A percentile compares a stretch with the other conserved stretches of the same genome.
Conservation (phyloP, 2,113 vertebrate species). For the Barnardius zonarius region DNA sequence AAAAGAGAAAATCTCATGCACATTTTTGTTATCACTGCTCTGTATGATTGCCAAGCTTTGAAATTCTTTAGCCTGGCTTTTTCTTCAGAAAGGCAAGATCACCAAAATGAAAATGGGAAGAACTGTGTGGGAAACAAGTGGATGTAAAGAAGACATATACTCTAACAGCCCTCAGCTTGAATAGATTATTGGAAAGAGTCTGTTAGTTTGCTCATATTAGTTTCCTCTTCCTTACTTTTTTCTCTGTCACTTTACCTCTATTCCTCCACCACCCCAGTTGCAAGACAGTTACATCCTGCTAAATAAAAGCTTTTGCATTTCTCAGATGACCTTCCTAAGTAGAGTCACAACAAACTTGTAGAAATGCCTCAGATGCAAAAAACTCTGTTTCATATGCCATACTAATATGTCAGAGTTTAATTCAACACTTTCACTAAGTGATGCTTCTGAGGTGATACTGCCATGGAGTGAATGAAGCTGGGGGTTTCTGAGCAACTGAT, state of each 20-base stretch:
- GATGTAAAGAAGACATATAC: neutral
- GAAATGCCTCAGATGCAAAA: neutral
- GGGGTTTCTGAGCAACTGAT: neutral
- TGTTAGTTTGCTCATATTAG: neutral
- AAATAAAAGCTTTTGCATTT: neutral
- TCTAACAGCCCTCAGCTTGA: neutral
- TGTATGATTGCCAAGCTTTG: neutral
- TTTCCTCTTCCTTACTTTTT: neutral
- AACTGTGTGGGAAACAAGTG: neutral
- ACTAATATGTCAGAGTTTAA: neutral
- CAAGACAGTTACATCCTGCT: neutral
- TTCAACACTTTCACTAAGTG: rapidly evolving
- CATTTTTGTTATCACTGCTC: neutral
- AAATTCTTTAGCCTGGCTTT: neutral
- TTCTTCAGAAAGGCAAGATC: neutral
- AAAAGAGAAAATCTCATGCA: neutral
- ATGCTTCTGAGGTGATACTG: neutral
- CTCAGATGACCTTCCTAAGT: neutral
- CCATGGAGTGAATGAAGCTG: neutral
- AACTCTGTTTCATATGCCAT: neutral
- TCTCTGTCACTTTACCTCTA: neutral
- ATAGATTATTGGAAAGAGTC: neutral
- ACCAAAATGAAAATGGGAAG: neutral
- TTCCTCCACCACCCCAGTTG: rapidly evolving
- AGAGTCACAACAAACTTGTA: neutral